Conservation (phyloP, 1,140 invertebrate species). For the Procambarus virginalis region DNA sequence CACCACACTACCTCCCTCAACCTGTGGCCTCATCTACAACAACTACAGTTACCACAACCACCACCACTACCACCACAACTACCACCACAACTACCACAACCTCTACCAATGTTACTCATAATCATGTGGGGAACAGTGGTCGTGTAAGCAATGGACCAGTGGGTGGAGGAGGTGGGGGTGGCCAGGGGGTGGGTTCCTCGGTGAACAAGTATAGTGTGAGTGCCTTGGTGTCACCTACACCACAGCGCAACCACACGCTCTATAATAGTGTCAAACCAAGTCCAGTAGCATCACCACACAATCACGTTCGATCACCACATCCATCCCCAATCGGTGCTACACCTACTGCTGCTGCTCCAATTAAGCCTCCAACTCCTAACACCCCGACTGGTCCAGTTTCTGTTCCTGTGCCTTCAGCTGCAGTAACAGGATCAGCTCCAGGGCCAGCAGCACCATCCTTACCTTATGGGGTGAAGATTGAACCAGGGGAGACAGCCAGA, state of each 20-base stretch:
- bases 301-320: conserved; percentile 61
- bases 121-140: conserved; percentile 53
- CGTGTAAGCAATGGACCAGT: conserved; percentile 63
- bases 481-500: conserved; percentile 47
- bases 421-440: conserved; percentile 29
- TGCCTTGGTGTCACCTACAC: conserved; percentile 58
- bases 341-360: conserved; percentile 42
- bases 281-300: conserved; percentile 53
- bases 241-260: conserved; percentile 52
- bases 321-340: conserved; percentile 54
- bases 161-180: conserved; percentile 56
- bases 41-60: conserved; percentile 48
- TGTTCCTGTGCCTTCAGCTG: conserved; percentile 38
- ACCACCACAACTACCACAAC: conserved; percentile 55
- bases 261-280: conserved; percentile 59
- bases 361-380: conserved; percentile 35
- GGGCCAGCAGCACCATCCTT: conserved; percentile 19
- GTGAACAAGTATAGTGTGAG: conserved; percentile 61
- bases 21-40: conserved; percentile 62
- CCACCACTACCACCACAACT: conserved; percentile 45
- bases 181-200: conserved; percentile 53
- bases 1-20: conserved; percentile 51
- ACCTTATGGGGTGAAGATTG: conserved; percentile 60
- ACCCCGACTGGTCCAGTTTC: conserved; percentile 25
- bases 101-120: conserved; percentile 48